Base-by-base conservation (phyloP, 2,797 vertebrate species). In the Sebastes steindachneri region DNA sequence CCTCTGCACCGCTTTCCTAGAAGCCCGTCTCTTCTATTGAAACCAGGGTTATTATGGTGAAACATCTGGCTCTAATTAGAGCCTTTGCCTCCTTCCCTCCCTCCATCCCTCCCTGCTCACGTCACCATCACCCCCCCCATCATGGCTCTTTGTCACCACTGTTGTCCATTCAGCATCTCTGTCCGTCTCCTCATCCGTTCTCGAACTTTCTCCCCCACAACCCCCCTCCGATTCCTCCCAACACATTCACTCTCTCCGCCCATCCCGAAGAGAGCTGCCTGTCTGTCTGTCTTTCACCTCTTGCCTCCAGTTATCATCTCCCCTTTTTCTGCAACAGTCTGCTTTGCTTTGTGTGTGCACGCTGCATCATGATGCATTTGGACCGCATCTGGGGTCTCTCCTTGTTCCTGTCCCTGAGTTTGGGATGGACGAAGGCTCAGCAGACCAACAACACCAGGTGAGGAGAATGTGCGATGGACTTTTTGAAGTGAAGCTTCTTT, bases 11-110 rank as follows among this genome's bases (percentile, higher is more conserved):
- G 35, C 3, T 68, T 75, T 86, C 64, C 68, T 73, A n/a, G 68
- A 73, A 86, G n/a, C 55, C 81, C 45, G 31, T 76, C 69, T 55
- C 21, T 77, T 75, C 8, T 23, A 81, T 19, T 67, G 37, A 86
- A 77, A 80, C 60, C 83, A 73, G 53, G 53, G 63, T 79, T 90
- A 87, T 82, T 90, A 83, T 78, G 2, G 68, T 73, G 71, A 68
- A 88, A 92, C 95, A 96, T 95, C 95, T 96, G 95, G 87, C 69
- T 92, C 25, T 88, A 90, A 95, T 95, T 94, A 95, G 84, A 91
- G 65, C 66, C 57, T 75, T 86, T 48, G 60, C 25, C 45, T 45
- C 53, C 72, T 73, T 71, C 79, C 71, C 41, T 9, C 10, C 54
- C 26, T 28, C 1, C 1, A 26, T 15, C 33, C 11, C 35, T 15